Percentiles rank a stretch among this genome's conserved stretches.
These are phyloP conservation scores for Phytoseiulus persimilis DNA, from an alignment of 2,888 invertebrate genomes.

Conservation along the genomic window DNA sequence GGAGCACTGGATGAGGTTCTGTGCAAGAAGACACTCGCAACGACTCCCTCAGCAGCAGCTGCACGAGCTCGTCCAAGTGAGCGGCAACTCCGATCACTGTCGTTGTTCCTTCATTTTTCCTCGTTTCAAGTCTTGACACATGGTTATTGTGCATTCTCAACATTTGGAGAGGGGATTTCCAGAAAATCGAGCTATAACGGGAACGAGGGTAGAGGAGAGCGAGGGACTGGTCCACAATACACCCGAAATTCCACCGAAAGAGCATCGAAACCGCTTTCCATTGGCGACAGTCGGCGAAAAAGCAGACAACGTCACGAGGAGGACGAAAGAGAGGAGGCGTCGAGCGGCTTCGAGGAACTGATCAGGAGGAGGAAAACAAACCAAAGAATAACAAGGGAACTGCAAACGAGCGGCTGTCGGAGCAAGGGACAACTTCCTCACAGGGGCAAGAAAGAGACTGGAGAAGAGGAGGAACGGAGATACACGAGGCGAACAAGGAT, in stretches of 20 bases:
- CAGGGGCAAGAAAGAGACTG: not conserved
- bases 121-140: not conserved
- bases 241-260: no score
- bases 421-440: not conserved
- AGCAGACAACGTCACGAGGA: no score
- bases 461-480: not conserved
- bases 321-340: no score
- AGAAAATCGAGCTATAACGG: no score
- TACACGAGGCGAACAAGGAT: conserved; percentile 32
- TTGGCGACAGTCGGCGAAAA: no score
- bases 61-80: not conserved
- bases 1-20: not conserved
- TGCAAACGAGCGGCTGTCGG: not conserved
- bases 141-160: no score
- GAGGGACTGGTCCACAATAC: no score
- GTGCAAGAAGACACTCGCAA: not conserved
- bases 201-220: no score
- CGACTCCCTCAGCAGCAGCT: not conserved
- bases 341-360: no score
- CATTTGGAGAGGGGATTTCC: no score
- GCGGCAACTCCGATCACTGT: no score
- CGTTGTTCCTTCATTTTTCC: not conserved
- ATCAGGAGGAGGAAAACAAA: not conserved
- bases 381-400: not conserved
- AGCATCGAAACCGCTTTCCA: no score